Conservation (phyloP, 2,888 invertebrate species). For the Amiota communis region DNA sequence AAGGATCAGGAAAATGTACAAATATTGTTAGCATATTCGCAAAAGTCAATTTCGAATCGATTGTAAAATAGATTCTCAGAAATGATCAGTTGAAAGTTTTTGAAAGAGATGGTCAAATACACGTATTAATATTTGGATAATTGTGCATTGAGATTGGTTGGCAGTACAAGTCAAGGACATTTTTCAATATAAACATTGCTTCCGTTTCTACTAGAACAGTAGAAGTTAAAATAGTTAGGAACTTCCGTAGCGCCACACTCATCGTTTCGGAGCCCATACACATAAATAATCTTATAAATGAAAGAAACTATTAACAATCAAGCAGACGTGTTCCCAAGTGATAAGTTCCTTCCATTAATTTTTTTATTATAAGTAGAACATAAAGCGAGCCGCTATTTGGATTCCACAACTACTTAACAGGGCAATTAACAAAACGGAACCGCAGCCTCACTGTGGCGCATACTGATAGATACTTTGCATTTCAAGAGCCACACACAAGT, state of each 20-base stretch:
- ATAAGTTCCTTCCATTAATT: no score
- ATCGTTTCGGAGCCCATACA: no score
- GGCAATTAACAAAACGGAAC: constrained; percentile 55
- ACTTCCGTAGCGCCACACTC: constrained; percentile 35
- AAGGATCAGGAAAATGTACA: constrained; percentile 26
- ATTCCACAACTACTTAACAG: constrained; percentile 58
- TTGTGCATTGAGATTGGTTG: no score
- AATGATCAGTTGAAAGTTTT: constrained; percentile 51
- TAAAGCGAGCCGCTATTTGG: constrained; percentile 39
- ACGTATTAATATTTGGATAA: constrained; percentile 43
- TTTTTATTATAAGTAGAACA: no score
- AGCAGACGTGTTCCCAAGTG: no score
- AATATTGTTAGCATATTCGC: constrained; percentile 43
- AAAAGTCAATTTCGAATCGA: constrained; percentile 30
- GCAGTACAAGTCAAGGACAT: no score
- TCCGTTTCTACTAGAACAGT: no score
- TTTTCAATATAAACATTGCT: no score
- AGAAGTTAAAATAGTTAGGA: no score
- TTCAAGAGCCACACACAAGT: background rate
- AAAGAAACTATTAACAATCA: no score
- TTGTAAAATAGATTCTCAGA: constrained; percentile 50
- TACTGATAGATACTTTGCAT: no score
- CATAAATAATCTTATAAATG: no score
- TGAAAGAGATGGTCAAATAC: constrained; percentile 63
- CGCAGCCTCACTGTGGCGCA: background rate